Evolutionary conservation across 2,888 invertebrate species (phyloP).

Genomic region (Eupithecia abbreviata): DNA sequence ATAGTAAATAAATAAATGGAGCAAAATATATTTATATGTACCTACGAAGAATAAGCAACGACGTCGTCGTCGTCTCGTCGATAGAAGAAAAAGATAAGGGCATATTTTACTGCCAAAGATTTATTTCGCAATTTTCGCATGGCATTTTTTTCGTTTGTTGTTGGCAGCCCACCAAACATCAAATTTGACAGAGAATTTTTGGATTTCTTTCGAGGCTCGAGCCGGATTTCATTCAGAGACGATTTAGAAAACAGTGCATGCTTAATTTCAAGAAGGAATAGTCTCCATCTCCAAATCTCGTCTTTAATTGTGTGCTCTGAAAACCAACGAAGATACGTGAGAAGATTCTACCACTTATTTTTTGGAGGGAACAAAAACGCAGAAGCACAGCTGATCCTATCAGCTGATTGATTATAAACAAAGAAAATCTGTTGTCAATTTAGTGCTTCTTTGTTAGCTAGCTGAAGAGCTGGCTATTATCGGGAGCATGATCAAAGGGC

Average conservation of each 20-base stretch:
- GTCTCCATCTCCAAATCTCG: neutral
- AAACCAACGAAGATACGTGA: neutral
- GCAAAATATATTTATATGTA: too few relatives aligned
- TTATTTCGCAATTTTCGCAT: too few relatives aligned
- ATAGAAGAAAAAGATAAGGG: too few relatives aligned
- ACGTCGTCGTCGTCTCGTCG: too few relatives aligned
- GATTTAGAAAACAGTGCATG: neutral
- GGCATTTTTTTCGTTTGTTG: neutral
- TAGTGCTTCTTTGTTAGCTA: conserved; percentile 3
- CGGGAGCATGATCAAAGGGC: conserved; percentile 54
- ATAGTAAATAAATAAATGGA: too few relatives aligned
- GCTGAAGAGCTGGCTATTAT: conserved; percentile 26
- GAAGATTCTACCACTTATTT: neutral
- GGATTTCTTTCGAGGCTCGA: neutral
- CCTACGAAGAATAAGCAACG: too few relatives aligned
- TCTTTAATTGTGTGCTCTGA: neutral
- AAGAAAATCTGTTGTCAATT: neutral
- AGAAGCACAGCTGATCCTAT: neutral
- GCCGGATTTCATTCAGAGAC: neutral
- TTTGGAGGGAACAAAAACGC: conserved; percentile 1
- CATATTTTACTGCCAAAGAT: neutral
- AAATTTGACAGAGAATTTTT: neutral
- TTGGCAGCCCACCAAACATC: neutral
- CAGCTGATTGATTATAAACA: neutral
- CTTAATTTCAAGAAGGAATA: neutral